Evolutionary conservation across 2,113 vertebrate genomes (phyloP).

Genomic region (Athene cunicularia): DNA sequence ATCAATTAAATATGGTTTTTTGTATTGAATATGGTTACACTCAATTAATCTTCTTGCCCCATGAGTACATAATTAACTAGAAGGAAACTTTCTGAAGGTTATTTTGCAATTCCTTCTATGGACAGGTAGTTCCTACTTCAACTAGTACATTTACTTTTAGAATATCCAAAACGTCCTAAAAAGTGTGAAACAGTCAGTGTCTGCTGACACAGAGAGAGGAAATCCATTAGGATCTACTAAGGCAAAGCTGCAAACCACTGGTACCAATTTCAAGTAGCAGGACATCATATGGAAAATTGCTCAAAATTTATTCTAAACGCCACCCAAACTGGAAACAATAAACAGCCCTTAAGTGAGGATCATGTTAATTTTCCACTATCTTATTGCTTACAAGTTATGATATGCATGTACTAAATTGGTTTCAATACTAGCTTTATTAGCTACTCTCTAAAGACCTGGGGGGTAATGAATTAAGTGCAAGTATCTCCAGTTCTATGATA

Average conservation of each 20-base stretch:
- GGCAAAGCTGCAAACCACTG: not conserved
- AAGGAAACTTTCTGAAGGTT: not conserved
- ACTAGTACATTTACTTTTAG: not conserved
- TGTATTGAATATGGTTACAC: not conserved
- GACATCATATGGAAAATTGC: not conserved
- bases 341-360: not conserved
- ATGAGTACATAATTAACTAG: not conserved
- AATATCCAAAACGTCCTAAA: not conserved
- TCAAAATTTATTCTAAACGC: not conserved
- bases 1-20: conserved; percentile 1
- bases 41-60: not conserved
- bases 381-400: not conserved
- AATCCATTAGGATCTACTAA: not conserved
- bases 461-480: not conserved
- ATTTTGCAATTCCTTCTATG: not conserved
- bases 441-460: not conserved
- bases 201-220: not conserved
- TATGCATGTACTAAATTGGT: not conserved
- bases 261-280: not conserved
- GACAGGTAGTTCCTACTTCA: not conserved
- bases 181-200: not conserved
- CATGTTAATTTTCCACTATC: not conserved
- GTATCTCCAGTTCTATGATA: not conserved
- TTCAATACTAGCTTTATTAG: not conserved
- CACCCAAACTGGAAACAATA: not conserved